A percentile compares a stretch with the other conserved stretches of the same genome.
Evolutionary conservation across 2,113 vertebrate genomes (phyloP).

Genomic region (Istiophorus platypterus): DNA sequence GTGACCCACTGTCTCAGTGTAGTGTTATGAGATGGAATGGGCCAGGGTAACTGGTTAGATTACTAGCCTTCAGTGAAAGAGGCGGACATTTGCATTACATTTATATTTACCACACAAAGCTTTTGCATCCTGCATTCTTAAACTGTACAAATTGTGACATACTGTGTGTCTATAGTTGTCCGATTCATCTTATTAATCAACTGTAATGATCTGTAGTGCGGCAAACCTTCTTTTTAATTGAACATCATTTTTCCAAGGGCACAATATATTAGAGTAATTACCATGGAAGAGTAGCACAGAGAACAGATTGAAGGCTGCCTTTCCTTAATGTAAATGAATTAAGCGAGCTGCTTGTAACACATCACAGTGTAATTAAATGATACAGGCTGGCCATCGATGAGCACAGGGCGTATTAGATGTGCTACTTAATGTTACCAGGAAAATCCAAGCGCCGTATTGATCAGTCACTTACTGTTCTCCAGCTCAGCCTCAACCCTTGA

Average conservation of each 20-base stretch:
- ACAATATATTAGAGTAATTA: constrained; percentile 53
- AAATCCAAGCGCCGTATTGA: constrained; percentile 82
- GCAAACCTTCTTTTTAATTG: constrained; percentile 49
- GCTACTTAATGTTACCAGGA: constrained; percentile 79
- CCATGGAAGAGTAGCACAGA: constrained; percentile 28
- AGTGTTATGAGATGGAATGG: too few relatives aligned
- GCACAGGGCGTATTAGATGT: constrained; percentile 76
- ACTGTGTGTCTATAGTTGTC: constrained; percentile 30
- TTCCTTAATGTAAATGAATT: constrained; percentile 74
- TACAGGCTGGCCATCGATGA: constrained; percentile 62
- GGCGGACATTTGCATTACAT: too few relatives aligned
- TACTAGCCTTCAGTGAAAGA: too few relatives aligned
- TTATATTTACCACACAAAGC: constrained; percentile 1
- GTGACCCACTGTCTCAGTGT: too few relatives aligned
- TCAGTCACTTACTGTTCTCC: constrained; percentile 79
- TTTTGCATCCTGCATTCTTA: constrained; percentile 8
- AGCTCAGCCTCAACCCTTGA: constrained; percentile 74
- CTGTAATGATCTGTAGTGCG: constrained; percentile 50
- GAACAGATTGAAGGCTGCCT: constrained; percentile 11
- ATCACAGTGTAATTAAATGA: constrained; percentile 76
- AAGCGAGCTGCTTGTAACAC: constrained; percentile 63
- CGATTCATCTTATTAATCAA: constrained; percentile 52
- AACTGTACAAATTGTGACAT: constrained; percentile 24
- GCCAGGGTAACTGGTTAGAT: too few relatives aligned
- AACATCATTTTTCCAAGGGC: constrained; percentile 55